phyloP scores from a whole-genome alignment of 2,113 vertebrate genomes.

The Anser cygnoides region DNA sequence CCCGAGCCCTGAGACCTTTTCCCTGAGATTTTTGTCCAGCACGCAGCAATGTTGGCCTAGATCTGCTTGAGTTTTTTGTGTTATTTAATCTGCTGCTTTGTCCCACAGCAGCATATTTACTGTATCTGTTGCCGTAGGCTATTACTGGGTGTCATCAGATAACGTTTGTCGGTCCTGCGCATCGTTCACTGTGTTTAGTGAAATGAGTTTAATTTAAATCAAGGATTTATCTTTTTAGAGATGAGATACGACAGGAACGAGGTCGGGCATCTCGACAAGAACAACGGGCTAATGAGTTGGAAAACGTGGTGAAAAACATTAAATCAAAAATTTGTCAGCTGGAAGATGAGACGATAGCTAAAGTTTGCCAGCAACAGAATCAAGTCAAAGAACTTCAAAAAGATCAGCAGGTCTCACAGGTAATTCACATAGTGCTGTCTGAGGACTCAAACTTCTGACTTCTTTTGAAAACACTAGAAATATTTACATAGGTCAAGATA shows the following conservation, averaged over 20 bases:
- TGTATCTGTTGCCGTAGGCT: not conserved
- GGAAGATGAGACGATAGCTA: slow-evolving; percentile 85
- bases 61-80: not conserved
- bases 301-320: slow-evolving; percentile 81
- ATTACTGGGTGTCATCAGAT: not conserved
- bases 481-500: not conserved
- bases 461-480: not conserved
- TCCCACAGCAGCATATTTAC: not conserved
- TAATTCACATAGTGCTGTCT: slow-evolving; percentile 36
- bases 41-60: not conserved
- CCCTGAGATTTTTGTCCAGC: not conserved
- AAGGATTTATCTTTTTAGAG: slow-evolving; percentile 65
- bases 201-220: not conserved
- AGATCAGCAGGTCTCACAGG: slow-evolving; percentile 78
- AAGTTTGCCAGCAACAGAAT: slow-evolving; percentile 79
- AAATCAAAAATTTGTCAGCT: slow-evolving; percentile 86
- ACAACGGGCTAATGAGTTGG: slow-evolving; percentile 81
- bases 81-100: not conserved
- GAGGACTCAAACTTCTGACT: not conserved
- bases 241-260: slow-evolving; percentile 78
- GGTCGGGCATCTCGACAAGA: slow-evolving; percentile 75
- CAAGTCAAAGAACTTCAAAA: slow-evolving; percentile 79
- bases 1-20: not conserved
- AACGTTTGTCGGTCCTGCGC: not conserved
- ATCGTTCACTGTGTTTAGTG: not conserved